Percentiles rank a stretch among this genome's conserved stretches.
Conservation (phyloP, 2,888 invertebrate species). For the Trisateles emortualis region DNA sequence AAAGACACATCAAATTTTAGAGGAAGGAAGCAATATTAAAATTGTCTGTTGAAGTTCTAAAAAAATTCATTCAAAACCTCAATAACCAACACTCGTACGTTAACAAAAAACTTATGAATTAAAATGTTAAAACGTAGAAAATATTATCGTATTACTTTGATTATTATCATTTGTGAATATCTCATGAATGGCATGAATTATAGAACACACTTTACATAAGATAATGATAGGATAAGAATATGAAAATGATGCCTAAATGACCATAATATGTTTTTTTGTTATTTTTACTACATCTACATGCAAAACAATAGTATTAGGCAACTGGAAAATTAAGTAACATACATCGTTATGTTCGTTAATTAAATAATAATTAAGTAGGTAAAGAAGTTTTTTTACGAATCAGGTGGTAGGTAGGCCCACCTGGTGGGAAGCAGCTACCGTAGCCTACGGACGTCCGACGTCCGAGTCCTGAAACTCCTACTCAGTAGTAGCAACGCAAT, state of each 20-base stretch:
- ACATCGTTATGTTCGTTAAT: background rate
- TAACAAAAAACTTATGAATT: conserved; percentile 28
- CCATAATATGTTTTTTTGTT: conserved; percentile 24
- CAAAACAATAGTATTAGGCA: conserved; percentile 4
- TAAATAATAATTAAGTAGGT: background rate
- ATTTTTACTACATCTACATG: conserved; percentile 13
- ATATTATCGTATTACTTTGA: conserved; percentile 15
- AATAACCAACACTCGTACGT: background rate
- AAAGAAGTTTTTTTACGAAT: background rate
- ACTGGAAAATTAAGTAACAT: conserved; percentile 1
- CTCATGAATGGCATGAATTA: conserved; percentile 40
- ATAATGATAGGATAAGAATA: background rate
- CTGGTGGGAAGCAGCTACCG: too few relatives aligned
- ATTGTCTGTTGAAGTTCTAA: background rate
- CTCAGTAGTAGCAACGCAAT: too few relatives aligned
- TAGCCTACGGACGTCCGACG: too few relatives aligned
- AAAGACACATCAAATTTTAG: background rate
- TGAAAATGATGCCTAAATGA: conserved; percentile 12
- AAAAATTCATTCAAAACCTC: conserved; percentile 11
- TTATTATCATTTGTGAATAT: conserved; percentile 21
- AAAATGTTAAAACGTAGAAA: conserved; percentile 18
- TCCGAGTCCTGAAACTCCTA: too few relatives aligned
- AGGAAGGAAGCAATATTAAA: background rate
- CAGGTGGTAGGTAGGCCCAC: background rate
- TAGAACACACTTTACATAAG: conserved; percentile 7